Evolutionary conservation across 1,140 invertebrate species (phyloP).

Genomic region (Drosophila nasuta): DNA sequence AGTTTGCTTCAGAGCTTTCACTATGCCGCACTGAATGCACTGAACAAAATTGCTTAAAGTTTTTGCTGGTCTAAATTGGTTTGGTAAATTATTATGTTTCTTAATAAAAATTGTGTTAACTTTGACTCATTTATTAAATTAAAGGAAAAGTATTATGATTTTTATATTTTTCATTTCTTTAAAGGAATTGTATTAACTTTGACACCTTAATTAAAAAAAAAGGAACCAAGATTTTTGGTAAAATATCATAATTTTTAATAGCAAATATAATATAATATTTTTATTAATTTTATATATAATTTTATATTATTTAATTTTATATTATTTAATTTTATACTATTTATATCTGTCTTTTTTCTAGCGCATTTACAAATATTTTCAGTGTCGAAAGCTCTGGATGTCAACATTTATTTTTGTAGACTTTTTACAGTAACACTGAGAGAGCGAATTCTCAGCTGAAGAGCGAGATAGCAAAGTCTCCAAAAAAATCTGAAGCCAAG

Average conservation of each 20-base stretch:
- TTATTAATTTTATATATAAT: too few relatives aligned
- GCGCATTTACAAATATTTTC: neutral
- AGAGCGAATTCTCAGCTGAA: constrained; percentile 11
- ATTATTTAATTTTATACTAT: too few relatives aligned
- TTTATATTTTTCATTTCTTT: neutral
- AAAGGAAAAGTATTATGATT: neutral
- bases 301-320: too few relatives aligned
- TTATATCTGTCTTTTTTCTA: too few relatives aligned
- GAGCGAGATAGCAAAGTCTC: constrained; percentile 44
- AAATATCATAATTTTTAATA: too few relatives aligned
- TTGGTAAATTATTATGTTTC: neutral
- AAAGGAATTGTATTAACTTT: too few relatives aligned
- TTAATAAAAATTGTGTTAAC: neutral
- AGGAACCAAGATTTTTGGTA: too few relatives aligned
- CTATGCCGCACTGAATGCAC: constrained; percentile 24
- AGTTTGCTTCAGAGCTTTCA: constrained; percentile 50
- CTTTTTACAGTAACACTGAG: constrained; percentile 21
- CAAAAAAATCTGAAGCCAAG: constrained; percentile 52
- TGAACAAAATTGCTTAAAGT: neutral
- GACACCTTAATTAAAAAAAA: too few relatives aligned
- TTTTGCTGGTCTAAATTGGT: neutral
- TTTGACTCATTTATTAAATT: neutral
- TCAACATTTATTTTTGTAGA: constrained; percentile 53
- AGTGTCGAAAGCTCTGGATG: constrained; percentile 64
- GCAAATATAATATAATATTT: too few relatives aligned